A percentile compares a stretch with the other conserved stretches of the same genome.
phyloP scores from a whole-genome alignment of 1,140 invertebrate species.

The Polypedilum pembai region DNA sequence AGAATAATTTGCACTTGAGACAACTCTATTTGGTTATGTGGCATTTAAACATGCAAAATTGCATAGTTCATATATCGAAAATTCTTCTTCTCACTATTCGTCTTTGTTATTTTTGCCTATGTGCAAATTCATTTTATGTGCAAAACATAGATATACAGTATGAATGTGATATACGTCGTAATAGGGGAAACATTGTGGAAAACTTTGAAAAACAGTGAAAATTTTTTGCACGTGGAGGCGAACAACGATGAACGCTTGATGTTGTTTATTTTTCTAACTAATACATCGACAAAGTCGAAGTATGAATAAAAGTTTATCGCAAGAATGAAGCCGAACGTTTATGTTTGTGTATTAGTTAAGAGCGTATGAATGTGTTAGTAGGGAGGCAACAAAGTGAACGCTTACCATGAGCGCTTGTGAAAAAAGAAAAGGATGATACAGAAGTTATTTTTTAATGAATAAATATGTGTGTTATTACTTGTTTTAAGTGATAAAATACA shows the following conservation, averaged over 20 bases:
- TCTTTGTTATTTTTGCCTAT: neutral
- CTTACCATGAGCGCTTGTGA: neutral
- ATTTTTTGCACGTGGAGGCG: neutral
- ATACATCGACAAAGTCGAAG: neutral
- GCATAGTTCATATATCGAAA: neutral
- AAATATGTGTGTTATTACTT: too few relatives aligned
- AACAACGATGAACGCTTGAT: neutral
- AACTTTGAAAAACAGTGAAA: too few relatives aligned
- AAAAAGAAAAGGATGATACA: too few relatives aligned
- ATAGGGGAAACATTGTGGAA: neutral
- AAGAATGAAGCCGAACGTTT: neutral
- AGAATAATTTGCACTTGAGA: neutral
- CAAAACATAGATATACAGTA: neutral
- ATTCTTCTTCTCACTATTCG: neutral
- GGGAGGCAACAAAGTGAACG: neutral
- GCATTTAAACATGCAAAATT: constrained; percentile 9
- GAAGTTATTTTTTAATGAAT: neutral
- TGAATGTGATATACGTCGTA: neutral
- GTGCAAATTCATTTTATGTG: too few relatives aligned
- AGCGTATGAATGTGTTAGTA: neutral
- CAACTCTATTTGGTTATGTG: neutral
- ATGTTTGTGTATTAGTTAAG: too few relatives aligned
- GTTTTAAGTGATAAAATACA: too few relatives aligned
- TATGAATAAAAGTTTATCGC: neutral
- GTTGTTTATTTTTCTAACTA: neutral